phyloP scores from a whole-genome alignment of 2,797 vertebrate species.

The Pseudopleuronectes americanus region DNA sequence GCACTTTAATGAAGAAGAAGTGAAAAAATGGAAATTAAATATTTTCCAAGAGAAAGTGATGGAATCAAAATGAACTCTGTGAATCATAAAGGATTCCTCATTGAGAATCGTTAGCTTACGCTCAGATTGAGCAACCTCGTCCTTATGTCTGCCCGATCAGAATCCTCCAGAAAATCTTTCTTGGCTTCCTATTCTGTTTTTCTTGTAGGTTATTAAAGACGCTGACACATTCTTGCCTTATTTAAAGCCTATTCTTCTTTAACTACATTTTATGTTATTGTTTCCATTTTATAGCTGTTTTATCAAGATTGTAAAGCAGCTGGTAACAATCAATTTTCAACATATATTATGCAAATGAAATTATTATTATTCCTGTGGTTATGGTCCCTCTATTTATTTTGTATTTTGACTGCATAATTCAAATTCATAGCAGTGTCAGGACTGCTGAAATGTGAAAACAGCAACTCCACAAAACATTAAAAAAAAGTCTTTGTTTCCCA shows the following conservation, averaged over 20 bases:
- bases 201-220: neutral
- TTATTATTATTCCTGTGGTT: conserved; percentile 10
- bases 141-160: neutral
- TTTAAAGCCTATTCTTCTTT: neutral
- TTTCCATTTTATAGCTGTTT: neutral
- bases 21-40: no score
- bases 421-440: conserved; percentile 6
- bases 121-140: neutral
- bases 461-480: conserved; percentile 14
- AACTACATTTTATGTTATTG: neutral
- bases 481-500: conserved; percentile 11
- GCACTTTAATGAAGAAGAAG: neutral
- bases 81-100: neutral
- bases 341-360: conserved; percentile 3
- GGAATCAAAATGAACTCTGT: no score
- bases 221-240: neutral
- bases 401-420: conserved; percentile 13
- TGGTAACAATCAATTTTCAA: neutral
- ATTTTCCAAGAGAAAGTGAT: no score
- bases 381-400: conserved; percentile 1
- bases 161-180: neutral
- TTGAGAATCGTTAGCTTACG: neutral
- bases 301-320: neutral
- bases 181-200: neutral
- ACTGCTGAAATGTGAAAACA: conserved; percentile 30